A percentile compares a stretch with the other conserved stretches of the same genome.
phyloP scores from a whole-genome alignment of 2,797 vertebrate species.

The Crypturellus tataupa region DNA sequence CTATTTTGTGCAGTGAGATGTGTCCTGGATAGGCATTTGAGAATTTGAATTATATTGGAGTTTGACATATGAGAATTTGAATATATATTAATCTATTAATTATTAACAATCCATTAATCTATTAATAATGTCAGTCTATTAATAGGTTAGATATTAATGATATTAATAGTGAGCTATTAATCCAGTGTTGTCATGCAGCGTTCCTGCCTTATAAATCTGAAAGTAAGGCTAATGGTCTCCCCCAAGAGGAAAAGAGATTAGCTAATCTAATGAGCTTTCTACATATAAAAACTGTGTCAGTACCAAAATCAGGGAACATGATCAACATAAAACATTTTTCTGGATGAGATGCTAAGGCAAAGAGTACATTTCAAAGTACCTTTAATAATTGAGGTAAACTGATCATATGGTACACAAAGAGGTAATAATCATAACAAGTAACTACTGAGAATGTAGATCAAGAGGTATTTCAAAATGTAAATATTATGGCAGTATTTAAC shows the following conservation, averaged over 20 bases:
- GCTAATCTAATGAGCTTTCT: not conserved
- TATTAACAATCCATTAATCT: not conserved
- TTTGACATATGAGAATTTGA: not conserved
- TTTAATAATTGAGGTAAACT: conserved; percentile 8
- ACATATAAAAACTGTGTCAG: not conserved
- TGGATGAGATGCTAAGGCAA: not conserved
- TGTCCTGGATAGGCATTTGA: not conserved
- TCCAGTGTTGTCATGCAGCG: not conserved
- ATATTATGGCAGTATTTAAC: not conserved
- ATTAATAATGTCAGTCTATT: too few relatives aligned
- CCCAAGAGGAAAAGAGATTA: not conserved
- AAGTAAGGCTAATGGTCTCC: not conserved
- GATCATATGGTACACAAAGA: conserved; percentile 43
- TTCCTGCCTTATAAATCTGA: not conserved
- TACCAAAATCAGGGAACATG: not conserved
- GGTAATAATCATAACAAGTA: not conserved
- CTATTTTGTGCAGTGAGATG: not conserved
- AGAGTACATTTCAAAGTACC: conserved; percentile 24
- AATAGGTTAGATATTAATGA: not conserved
- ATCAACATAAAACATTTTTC: not conserved
- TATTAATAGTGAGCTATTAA: not conserved
- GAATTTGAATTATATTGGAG: not conserved
- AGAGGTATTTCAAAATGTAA: conserved; percentile 3
- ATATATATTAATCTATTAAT: not conserved
- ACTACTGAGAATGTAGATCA: not conserved